phyloP scores from a whole-genome alignment of 2,113 vertebrate species.

The Syngnathoides biaculeatus region DNA sequence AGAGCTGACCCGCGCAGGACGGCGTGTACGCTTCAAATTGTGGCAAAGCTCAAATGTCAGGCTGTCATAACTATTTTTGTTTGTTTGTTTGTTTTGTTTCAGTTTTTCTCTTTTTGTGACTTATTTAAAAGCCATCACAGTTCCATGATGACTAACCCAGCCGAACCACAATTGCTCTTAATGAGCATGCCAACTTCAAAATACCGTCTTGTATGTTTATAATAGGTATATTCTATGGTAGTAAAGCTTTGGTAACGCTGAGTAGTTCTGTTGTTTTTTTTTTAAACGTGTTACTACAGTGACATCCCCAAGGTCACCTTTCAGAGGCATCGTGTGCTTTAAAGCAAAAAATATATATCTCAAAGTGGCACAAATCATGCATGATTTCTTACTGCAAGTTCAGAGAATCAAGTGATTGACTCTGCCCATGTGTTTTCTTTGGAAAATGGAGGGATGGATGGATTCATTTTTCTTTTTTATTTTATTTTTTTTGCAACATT shows the following conservation, averaged over 20 bases:
- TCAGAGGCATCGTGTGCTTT: no score
- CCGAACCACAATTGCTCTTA: constrained; percentile 37
- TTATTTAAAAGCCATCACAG: constrained; percentile 47
- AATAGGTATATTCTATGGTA: constrained; percentile 12
- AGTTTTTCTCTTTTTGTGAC: constrained; percentile 26
- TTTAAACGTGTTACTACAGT: background rate
- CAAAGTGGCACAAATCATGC: background rate
- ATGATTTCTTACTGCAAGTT: background rate
- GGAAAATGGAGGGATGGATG: background rate
- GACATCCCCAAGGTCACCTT: background rate
- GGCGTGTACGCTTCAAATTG: constrained; percentile 48
- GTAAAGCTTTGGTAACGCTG: background rate
- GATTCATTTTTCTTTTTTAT: no score
- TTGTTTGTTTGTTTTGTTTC: constrained; percentile 33
- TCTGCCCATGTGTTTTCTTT: background rate
- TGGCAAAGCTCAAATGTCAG: constrained; percentile 51
- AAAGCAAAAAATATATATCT: no score
- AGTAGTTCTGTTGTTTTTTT: background rate
- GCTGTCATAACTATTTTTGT: constrained; percentile 23
- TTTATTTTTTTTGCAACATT: background rate
- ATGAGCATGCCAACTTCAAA: constrained; percentile 28
- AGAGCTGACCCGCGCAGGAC: constrained; percentile 55
- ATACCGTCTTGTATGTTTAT: constrained; percentile 10
- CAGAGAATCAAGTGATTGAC: background rate
- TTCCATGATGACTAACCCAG: constrained; percentile 39